Percentiles rank a stretch among this genome's conserved stretches.
phyloP scores from a whole-genome alignment of 2,113 vertebrate genomes.

The Neopipo cinnamomea region DNA sequence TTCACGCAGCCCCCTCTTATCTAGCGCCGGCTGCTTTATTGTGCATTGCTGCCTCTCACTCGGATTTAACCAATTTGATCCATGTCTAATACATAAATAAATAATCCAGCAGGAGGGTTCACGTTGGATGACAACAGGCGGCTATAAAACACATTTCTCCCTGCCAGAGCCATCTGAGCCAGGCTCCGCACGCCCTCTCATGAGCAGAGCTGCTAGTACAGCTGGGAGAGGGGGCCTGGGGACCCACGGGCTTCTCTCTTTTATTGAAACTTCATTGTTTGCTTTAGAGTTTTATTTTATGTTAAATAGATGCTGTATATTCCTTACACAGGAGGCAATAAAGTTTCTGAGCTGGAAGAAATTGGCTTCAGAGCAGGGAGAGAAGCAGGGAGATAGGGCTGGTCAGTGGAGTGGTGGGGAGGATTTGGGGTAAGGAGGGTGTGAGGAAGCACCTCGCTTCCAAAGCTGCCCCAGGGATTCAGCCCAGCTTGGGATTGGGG shows the following conservation, averaged over 20 bases:
- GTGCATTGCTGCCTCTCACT: slow-evolving; percentile 55
- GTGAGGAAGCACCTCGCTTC: fast-evolving
- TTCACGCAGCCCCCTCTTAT: background rate
- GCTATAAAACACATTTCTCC: slow-evolving; percentile 52
- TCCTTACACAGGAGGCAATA: slow-evolving; percentile 45
- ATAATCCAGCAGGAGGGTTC: slow-evolving; percentile 65
- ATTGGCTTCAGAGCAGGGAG: slow-evolving; percentile 7
- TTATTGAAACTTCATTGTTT: slow-evolving; percentile 67
- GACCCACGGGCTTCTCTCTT: background rate
- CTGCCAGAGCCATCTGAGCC: slow-evolving; percentile 37
- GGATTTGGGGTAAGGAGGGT: background rate
- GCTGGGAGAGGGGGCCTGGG: slow-evolving; percentile 36
- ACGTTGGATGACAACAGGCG: slow-evolving; percentile 46
- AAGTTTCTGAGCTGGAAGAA: slow-evolving; percentile 46
- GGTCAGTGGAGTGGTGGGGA: background rate
- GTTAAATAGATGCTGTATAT: slow-evolving; percentile 50
- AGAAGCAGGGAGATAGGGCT: background rate
- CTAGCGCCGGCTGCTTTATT: slow-evolving; percentile 12
- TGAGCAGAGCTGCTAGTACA: slow-evolving; percentile 67
- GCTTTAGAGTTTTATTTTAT: slow-evolving; percentile 61
- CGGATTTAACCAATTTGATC: slow-evolving; percentile 66
- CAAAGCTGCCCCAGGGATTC: background rate
- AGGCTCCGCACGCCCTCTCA: slow-evolving; percentile 68
- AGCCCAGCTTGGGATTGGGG: background rate
- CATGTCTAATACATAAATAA: slow-evolving; percentile 71